A percentile compares a stretch with the other conserved stretches of the same genome.
These are phyloP conservation scores for Agonopterix arenella DNA, from an alignment of 2,888 invertebrate genomes.

Conservation along the genomic window DNA sequence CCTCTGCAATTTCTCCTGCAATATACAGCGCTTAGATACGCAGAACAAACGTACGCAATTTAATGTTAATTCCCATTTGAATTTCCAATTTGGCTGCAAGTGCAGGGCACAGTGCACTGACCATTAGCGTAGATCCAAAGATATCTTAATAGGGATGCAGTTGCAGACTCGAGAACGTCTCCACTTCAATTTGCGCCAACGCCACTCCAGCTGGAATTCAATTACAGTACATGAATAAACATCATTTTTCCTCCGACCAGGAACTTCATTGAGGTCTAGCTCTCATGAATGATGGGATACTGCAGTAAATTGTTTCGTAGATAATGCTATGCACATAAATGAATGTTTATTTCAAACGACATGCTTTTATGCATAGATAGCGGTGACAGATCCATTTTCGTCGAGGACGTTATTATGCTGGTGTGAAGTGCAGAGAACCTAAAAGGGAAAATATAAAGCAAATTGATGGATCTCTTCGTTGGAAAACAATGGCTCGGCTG, in stretches of 20 bases:
- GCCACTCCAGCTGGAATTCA: constrained; percentile 33
- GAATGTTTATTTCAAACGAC: not conserved
- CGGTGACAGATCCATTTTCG: too few species aligned
- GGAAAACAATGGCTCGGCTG: not conserved
- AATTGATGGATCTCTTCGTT: not conserved
- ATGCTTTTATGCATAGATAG: too few species aligned
- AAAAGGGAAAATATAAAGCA: not conserved
- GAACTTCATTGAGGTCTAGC: too few species aligned
- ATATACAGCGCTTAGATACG: too few species aligned
- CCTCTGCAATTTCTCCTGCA: too few species aligned
- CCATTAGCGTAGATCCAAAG: constrained; percentile 18
- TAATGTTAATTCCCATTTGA: too few species aligned
- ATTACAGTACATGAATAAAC: constrained; percentile 45
- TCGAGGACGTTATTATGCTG: too few species aligned
- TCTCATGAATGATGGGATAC: too few species aligned
- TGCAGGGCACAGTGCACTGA: constrained; percentile 1
- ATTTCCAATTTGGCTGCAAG: not conserved
- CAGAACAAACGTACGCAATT: too few species aligned
- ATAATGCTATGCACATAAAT: constrained; percentile 2
- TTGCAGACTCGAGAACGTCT: constrained; percentile 11
- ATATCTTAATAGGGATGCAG: constrained; percentile 20
- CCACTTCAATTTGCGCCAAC: constrained; percentile 37
- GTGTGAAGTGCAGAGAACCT: too few species aligned
- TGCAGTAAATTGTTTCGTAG: constrained; percentile 5
- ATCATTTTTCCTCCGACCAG: constrained; percentile 20